These are phyloP conservation scores for Cremastinae sp. DNA, from an alignment of 2,888 invertebrate species.

Conservation along the genomic window DNA sequence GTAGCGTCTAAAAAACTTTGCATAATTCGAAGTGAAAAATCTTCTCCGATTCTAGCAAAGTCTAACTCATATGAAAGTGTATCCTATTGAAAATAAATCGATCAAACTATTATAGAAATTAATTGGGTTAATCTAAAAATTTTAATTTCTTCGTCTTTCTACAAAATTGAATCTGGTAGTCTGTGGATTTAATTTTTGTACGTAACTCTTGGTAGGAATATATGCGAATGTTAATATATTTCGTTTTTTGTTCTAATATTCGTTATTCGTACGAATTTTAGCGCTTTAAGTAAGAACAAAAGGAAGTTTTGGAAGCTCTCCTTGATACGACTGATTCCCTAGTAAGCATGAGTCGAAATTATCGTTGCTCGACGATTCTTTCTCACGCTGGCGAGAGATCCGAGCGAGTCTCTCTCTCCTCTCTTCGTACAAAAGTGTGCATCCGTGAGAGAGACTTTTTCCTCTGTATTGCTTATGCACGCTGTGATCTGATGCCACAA, in stretches of 20 bases:
- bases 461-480: conserved; percentile 26
- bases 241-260: background rate
- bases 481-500: conserved; percentile 43
- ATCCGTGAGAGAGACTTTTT: conserved; percentile 4
- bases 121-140: too few species aligned
- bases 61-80: too few species aligned
- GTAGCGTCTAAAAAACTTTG: too few species aligned
- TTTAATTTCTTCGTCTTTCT: too few species aligned
- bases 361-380: conserved; percentile 63
- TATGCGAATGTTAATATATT: background rate
- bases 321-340: conserved; percentile 76
- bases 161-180: too few species aligned
- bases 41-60: background rate
- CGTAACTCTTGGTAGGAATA: too few species aligned
- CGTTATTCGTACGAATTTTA: background rate
- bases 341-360: conserved; percentile 76
- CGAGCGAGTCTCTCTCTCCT: conserved; percentile 30
- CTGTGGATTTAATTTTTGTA: too few species aligned
- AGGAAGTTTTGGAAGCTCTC: conserved; percentile 66
- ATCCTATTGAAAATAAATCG: too few species aligned
- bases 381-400: conserved; percentile 61
- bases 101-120: too few species aligned
- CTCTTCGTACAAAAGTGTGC: conserved; percentile 12
- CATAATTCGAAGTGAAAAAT: too few species aligned
- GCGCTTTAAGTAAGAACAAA: conserved; percentile 9